Conservation (phyloP, 1,140 invertebrate genomes). For the Drosophila ercepeae region DNA sequence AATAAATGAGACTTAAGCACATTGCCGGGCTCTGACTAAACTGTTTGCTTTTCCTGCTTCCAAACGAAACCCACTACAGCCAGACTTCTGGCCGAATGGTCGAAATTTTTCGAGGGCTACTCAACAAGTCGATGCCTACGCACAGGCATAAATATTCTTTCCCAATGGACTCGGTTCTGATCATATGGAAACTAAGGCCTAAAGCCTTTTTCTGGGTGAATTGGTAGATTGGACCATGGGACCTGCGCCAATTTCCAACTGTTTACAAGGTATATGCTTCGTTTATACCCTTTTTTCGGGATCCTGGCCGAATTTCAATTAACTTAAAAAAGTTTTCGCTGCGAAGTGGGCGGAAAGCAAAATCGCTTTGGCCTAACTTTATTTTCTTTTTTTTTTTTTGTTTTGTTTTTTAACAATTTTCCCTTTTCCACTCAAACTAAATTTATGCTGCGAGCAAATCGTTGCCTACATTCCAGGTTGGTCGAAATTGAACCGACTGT, state of each 20-base stretch:
- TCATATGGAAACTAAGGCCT: constrained; percentile 32
- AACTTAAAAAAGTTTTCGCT: constrained; percentile 73
- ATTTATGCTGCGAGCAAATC: constrained; percentile 44
- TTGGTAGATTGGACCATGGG: background rate
- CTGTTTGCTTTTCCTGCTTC: constrained; percentile 33
- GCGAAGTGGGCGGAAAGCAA: background rate
- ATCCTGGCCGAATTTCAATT: constrained; percentile 60
- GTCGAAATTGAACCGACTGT: background rate
- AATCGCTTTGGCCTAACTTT: constrained; percentile 16
- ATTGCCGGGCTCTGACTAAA: constrained; percentile 53
- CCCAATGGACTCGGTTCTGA: constrained; percentile 14
- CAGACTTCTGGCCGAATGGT: background rate
- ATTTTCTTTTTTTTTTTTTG: no score
- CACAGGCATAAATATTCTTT: constrained; percentile 65
- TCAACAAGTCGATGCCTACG: constrained; percentile 72
- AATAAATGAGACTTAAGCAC: constrained; percentile 82
- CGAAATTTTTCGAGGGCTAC: constrained; percentile 35
- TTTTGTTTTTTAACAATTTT: constrained; percentile 50
- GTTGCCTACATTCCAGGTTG: constrained; percentile 55
- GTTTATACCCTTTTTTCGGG: constrained; percentile 1
- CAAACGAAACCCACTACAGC: background rate
- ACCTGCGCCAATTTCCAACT: background rate
- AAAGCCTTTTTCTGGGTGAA: constrained; percentile 39
- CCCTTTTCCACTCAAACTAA: constrained; percentile 39
- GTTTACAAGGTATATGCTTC: background rate